Evolutionary conservation across 2,888 invertebrate genomes (phyloP).

Genomic region (Acronicta alni): DNA sequence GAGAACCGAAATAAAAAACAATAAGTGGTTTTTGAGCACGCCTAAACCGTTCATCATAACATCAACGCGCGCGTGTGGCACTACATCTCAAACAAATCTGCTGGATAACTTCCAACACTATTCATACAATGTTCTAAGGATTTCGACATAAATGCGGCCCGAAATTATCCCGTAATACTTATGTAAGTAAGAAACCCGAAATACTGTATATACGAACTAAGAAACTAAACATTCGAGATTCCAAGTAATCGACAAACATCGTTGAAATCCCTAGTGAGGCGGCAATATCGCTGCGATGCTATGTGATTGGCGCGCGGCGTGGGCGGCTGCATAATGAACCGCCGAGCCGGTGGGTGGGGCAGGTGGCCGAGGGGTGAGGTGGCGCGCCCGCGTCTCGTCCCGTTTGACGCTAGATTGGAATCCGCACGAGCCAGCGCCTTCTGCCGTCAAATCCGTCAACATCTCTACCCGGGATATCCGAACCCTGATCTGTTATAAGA

Average conservation of each 20-base stretch:
- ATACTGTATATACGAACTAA: conserved; percentile 32
- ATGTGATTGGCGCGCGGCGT: conserved; percentile 86
- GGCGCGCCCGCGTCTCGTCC: conserved; percentile 58
- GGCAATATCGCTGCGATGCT: conserved; percentile 84
- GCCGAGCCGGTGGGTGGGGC: conserved; percentile 63
- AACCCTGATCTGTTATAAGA: conserved; percentile 56
- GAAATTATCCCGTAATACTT: conserved; percentile 6
- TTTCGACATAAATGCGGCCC: no score
- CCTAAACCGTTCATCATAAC: no score
- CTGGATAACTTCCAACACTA: no score
- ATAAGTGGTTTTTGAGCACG: no score
- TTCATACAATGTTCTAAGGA: neutral
- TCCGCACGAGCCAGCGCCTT: conserved; percentile 75
- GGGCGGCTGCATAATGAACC: conserved; percentile 88
- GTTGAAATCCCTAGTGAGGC: conserved; percentile 80
- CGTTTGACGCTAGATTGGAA: conserved; percentile 78
- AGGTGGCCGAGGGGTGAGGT: conserved; percentile 54
- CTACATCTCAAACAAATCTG: neutral
- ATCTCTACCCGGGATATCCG: conserved; percentile 63
- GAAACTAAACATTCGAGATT: conserved; percentile 52
- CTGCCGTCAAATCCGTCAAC: conserved; percentile 76
- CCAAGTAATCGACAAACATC: conserved; percentile 74
- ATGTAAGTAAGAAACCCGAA: conserved; percentile 5
- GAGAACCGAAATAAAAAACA: no score
- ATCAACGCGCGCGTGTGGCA: no score